A percentile compares a stretch with the other conserved stretches of the same genome.
These are phyloP conservation scores for Gyps fulvus DNA, from an alignment of 2,113 vertebrate species.

Conservation along the genomic window DNA sequence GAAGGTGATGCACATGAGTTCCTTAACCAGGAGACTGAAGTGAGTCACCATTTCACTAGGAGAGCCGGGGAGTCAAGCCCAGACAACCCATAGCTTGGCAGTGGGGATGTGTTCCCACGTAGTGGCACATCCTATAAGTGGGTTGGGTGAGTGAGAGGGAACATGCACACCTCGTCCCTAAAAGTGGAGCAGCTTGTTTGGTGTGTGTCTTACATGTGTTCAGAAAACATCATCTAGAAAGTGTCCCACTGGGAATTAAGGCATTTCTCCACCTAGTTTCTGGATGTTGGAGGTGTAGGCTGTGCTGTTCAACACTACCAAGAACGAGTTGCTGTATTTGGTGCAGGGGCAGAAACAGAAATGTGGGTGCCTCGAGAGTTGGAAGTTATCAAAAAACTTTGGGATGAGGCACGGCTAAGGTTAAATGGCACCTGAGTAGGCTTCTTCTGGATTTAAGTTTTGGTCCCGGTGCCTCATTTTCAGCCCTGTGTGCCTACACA, in stretches of 20 bases:
- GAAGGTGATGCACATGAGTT: neutral
- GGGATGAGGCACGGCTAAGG: neutral
- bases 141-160: neutral
- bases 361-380: neutral
- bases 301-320: neutral
- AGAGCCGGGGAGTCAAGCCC: neutral
- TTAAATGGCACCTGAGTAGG: neutral
- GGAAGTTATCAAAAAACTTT: neutral
- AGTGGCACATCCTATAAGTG: neutral
- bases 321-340: neutral
- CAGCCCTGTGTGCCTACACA: neutral
- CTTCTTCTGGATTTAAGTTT: neutral
- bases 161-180: neutral
- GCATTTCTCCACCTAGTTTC: neutral
- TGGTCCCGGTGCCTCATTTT: neutral
- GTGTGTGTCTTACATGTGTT: neutral
- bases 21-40: neutral
- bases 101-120: neutral
- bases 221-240: slow-evolving; percentile 3
- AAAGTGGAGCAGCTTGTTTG: neutral
- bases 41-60: neutral
- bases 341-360: neutral
- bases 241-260: neutral
- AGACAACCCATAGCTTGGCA: slow-evolving; percentile 3
- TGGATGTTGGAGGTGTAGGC: neutral